Percentiles rank a stretch among this genome's conserved stretches.
These are phyloP conservation scores for Rhingia campestris DNA, from an alignment of 2,888 invertebrate species.

Conservation along the genomic window DNA sequence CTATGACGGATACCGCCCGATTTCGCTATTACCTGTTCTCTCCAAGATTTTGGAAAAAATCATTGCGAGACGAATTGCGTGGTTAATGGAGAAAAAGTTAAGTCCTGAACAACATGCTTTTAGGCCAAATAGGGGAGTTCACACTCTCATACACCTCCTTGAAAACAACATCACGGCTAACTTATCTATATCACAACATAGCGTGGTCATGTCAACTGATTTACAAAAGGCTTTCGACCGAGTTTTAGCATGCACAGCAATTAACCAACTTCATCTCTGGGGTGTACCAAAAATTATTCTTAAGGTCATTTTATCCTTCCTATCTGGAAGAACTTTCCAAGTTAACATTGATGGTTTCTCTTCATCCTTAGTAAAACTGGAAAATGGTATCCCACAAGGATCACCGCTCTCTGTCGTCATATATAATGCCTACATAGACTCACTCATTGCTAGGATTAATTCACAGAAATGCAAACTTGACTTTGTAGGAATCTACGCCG, in stretches of 20 bases:
- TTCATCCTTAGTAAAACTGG: background rate
- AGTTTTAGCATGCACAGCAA: slow-evolving; percentile 7
- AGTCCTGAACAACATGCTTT: slow-evolving; percentile 15
- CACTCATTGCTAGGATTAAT: background rate
- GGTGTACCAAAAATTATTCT: slow-evolving; percentile 1
- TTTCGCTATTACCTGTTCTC: slow-evolving; percentile 14
- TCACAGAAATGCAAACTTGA: background rate
- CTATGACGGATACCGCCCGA: slow-evolving; percentile 21
- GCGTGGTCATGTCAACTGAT: slow-evolving; percentile 9
- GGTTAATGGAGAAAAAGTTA: slow-evolving; percentile 3
- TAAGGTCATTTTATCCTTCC: background rate
- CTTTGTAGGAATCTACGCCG: too few relatives aligned
- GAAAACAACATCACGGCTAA: background rate
- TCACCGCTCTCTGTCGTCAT: slow-evolving; percentile 5
- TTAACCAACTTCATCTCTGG: slow-evolving; percentile 21
- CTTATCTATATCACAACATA: background rate
- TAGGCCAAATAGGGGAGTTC: slow-evolving; percentile 2
- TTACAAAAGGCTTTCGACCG: slow-evolving; percentile 11
- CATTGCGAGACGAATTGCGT: too few relatives aligned
- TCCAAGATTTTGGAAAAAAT: too few relatives aligned
- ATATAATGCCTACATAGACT: slow-evolving; percentile 21
- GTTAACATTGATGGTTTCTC: slow-evolving; percentile 19
- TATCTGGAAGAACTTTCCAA: slow-evolving; percentile 8
- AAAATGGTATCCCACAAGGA: slow-evolving; percentile 20
- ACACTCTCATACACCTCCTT: slow-evolving; percentile 5